A percentile compares a stretch with the other conserved stretches of the same genome.
These are phyloP conservation scores for Lepisosteus oculatus DNA, from an alignment of 2,113 vertebrate species.

Conservation along the genomic window DNA sequence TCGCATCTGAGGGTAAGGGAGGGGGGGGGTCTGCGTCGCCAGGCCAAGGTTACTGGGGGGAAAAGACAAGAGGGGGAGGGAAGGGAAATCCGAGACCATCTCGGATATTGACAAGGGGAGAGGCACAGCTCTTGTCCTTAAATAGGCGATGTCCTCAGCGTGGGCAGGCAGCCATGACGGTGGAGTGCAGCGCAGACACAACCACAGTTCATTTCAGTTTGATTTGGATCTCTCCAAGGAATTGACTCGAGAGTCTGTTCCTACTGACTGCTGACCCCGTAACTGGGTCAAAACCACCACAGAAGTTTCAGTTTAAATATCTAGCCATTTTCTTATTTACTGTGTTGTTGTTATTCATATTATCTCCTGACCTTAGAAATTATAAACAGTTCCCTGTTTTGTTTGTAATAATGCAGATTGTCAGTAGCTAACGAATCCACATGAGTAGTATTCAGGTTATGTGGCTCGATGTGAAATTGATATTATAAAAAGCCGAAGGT, in stretches of 20 bases:
- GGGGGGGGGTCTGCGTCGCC: background rate
- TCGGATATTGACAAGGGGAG: too few relatives aligned
- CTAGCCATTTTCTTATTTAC: background rate
- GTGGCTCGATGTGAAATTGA: constrained; percentile 8
- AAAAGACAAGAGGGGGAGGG: too few relatives aligned
- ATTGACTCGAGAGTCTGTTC: too few relatives aligned
- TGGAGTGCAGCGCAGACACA: too few relatives aligned
- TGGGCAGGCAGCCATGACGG: too few relatives aligned
- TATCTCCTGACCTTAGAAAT: background rate
- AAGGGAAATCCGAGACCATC: too few relatives aligned
- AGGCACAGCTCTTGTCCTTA: too few relatives aligned
- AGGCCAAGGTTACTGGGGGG: too few relatives aligned
- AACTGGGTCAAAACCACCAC: background rate
- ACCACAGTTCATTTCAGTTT: too few relatives aligned
- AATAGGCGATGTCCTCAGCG: too few relatives aligned
- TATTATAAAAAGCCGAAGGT: background rate
- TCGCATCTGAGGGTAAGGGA: constrained; percentile 89
- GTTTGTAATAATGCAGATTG: background rate
- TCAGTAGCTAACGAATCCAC: background rate
- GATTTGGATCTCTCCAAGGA: too few relatives aligned
- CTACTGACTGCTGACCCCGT: background rate
- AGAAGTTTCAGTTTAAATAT: background rate
- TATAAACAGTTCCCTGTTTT: background rate
- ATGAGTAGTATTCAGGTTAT: background rate
- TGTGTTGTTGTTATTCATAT: background rate